Evolutionary conservation across 2,797 vertebrate genomes (phyloP), one percentile per base, ranked within the genome.

Genomic region (Cetoscarus ocellatus): DNA sequence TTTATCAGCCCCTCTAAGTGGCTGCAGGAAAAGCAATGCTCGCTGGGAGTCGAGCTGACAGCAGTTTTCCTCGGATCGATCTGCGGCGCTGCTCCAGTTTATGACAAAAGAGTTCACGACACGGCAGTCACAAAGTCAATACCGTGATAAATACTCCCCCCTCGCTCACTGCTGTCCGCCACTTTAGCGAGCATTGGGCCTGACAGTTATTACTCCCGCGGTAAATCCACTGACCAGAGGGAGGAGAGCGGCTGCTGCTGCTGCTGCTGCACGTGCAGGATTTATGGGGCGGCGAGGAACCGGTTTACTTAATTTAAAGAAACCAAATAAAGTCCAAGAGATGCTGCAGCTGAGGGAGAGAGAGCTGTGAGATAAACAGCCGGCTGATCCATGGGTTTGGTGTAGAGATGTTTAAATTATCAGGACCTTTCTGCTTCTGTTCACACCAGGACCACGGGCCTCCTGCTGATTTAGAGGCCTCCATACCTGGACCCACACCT

Each of bases 191-290:
- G 84, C 94, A 95, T 94, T 91, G 93, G 91, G 91, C 92, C 93
- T 95, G 95, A 96, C 96, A 97, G 95, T 96, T 97, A 97, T 97
- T 96, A 96, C 96, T 93, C 79, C 95, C 65, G 92, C 94, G 93
- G 95, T 97, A 98, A 98, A 98, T 96, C 95, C 95, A 96, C 94
- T 94, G 91, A 92, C 91, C 90, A 90, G 83, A 83, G 75, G 43
- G 72, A 84, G 51, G 9, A 38, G 35, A 79, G 79, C 66, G 85
- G 64, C 80, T 76, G 38, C 27, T 80, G 15, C 6, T 34, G 15
- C 6, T 34, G 94, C 92, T 93, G 49, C 90, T 73, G 12, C 7
- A 4, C 2, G 77, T 67, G 75, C 92, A 92, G 92, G 95, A 96
- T 95, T 95, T 96, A 96, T 98, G 94, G 95, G 95, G 86, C 92